Evolutionary conservation across 2,888 invertebrate species (phyloP).

Genomic region (Lithophane leautieri): DNA sequence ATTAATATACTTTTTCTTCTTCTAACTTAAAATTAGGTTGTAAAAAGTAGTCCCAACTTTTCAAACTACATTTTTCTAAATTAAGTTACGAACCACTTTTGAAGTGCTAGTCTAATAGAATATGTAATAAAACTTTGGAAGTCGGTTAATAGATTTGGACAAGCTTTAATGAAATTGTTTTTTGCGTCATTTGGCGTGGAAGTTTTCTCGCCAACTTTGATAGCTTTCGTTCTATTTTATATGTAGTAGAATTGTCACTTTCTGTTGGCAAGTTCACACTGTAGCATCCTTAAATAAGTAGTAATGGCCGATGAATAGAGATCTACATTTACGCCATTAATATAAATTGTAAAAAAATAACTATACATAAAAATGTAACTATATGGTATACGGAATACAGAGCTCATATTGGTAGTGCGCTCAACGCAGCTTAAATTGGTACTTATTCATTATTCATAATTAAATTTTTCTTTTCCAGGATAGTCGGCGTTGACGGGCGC

Average conservation of each 20-base stretch:
- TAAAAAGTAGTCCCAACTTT: not conserved
- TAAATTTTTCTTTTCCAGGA: constrained; percentile 69
- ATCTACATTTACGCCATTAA: not conserved
- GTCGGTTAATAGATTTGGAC: constrained; percentile 4
- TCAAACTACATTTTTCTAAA: not conserved
- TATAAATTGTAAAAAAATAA: too few species aligned
- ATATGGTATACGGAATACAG: too few species aligned
- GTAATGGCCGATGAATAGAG: not conserved
- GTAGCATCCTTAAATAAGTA: not conserved
- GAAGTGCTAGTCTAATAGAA: not conserved
- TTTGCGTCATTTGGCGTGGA: constrained; percentile 1
- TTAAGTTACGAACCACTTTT: not conserved
- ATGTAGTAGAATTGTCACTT: not conserved
- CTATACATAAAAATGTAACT: too few species aligned
- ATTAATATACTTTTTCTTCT: constrained; percentile 15
- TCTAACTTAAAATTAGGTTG: not conserved
- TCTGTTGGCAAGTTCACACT: not conserved
- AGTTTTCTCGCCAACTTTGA: not conserved
- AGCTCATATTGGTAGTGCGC: too few species aligned
- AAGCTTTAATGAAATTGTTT: not conserved
- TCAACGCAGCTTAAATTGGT: too few species aligned
- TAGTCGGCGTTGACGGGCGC: constrained; percentile 81
- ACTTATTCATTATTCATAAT: not conserved
- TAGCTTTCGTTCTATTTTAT: not conserved
- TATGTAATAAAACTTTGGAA: not conserved